Base-by-base conservation (phyloP, 2,888 invertebrate genomes). In the Mesorhabditis spiculigera region DNA sequence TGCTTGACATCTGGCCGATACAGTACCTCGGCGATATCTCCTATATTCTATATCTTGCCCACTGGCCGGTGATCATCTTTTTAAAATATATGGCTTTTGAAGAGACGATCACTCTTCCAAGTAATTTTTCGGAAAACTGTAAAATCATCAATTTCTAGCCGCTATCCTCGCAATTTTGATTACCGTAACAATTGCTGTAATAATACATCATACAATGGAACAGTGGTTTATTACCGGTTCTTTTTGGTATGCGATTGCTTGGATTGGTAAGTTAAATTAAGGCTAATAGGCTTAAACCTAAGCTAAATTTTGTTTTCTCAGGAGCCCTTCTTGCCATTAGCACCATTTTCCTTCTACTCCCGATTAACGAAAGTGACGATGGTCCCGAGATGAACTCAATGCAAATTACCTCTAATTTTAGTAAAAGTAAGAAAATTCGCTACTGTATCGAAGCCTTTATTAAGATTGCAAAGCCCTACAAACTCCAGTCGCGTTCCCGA, bases 51-150 rank as follows among this genome's bases (percentile, higher is more conserved):
- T 50, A 50, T 50, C n/a, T 50, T 10, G 58, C n/a, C n/a, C 58
- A 50, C n/a, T 50, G 58, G 58, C 58, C 58, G 58, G 58, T 50
- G 58, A 50, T 50, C 8, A 50, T 50, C 58, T 50, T 50, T 10
- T 3, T 50, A n/a, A 50, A 50, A 50, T 50, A 50, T 50, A n/a
- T 50, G 58, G 8, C 58, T n/a, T 50, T 50, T 50, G 58, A 50
- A n/a, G 58, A 50, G 3, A n/a, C n/a, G 58, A 50, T 50, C 58
- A 50, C 58, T 50, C 58, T n/a, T 10, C 58, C 8, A 50, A 50
- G 58, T 50, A n/a, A 50, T 10, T 50, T 13, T 50, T 50, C 28
- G 28, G 28, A 28, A 28, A 28, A 28, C 28, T 28, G 28, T 28
- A 28, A 28, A 50, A 13, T 50, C 58, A 50, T 10, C 8, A 50